Base-by-base conservation (phyloP, 2,797 vertebrate species). In the Antennarius maculatus region DNA sequence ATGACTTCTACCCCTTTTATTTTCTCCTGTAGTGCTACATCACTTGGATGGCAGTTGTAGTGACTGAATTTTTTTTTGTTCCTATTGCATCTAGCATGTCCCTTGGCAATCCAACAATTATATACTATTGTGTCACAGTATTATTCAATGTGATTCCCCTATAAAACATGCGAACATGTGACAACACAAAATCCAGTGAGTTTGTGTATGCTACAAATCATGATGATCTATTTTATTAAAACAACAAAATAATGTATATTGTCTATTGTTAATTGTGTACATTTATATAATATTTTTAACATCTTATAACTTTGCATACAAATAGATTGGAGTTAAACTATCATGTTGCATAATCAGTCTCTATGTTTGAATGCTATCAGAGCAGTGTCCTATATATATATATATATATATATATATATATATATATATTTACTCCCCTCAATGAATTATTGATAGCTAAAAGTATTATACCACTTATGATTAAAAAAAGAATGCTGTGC, bases 391-490 rank as follows among this genome's bases (percentile, higher is more conserved):
- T 80, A 75, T 85, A 83, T 7, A 31, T 31, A 31, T 31, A 31
- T 31, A 31, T 31, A 31, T 82, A n/a, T n/a, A n/a, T 80, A 75
- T 85, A 83, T 7, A 34, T 34, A 2, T 34, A 34, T 34, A 2
- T 34, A 34, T 82, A 1, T 79, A 76, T 37, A 77, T 72, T 74
- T 34, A 62, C 50, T 71, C 61, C 17, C 23, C 75, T 4, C 10
- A 16, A 62, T 91, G 45, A 83, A 88, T 90, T 79, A 89, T 90
- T 87, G 68, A 92, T 76, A 61, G 41, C 17, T 42, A 80, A 77
- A 77, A 75, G 69, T 74, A 79, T 84, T 85, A 88, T 88, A 79
- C 45, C 62, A 68, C 76, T 84, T 80, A 52, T 76, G 74, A 88
- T 89, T 55, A 89, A 90, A 86, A 81, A 86, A 81, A 82, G 66